A percentile compares a stretch with the other conserved stretches of the same genome.
phyloP scores from a whole-genome alignment of 2,888 invertebrate genomes.

The Sclerodermus sp. region DNA sequence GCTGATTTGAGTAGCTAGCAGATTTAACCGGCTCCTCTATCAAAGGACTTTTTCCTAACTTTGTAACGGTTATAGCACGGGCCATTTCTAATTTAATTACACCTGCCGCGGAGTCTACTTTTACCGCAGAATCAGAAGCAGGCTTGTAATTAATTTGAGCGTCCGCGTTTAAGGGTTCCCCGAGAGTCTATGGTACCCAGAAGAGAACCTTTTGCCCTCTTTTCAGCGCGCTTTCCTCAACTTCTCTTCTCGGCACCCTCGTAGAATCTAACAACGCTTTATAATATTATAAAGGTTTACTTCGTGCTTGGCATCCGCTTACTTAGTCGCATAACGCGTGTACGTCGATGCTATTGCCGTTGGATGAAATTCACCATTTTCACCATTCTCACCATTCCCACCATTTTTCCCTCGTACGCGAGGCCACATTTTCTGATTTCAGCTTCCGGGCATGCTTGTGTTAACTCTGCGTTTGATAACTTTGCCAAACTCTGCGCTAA shows the following conservation, averaged over 20 bases:
- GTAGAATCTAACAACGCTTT: neutral
- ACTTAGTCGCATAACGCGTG: too few species aligned
- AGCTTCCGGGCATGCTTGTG: too few species aligned
- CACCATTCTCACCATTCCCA: too few species aligned
- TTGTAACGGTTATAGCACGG: slow-evolving; percentile 7
- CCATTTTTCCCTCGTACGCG: too few species aligned
- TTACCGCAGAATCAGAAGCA: slow-evolving; percentile 24
- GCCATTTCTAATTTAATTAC: slow-evolving; percentile 29
- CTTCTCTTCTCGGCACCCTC: slow-evolving; percentile 1
- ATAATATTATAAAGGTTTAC: neutral
- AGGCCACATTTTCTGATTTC: too few species aligned
- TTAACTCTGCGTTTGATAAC: slow-evolving; percentile 12
- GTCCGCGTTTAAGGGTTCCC: slow-evolving; percentile 18
- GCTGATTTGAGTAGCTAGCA: too few species aligned
- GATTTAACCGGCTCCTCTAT: neutral
- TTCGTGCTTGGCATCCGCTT: neutral
- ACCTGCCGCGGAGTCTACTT: slow-evolving; percentile 14
- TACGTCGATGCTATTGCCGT: too few species aligned
- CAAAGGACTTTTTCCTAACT: slow-evolving; percentile 8
- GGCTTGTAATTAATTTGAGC: slow-evolving; percentile 31
- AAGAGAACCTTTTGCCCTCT: neutral
- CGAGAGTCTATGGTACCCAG: slow-evolving; percentile 1
- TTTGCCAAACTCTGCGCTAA: too few species aligned
- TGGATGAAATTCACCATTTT: too few species aligned
- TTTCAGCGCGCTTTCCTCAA: neutral